phyloP scores from a whole-genome alignment of 2,113 vertebrate genomes.

The Rhinoderma darwinii region DNA sequence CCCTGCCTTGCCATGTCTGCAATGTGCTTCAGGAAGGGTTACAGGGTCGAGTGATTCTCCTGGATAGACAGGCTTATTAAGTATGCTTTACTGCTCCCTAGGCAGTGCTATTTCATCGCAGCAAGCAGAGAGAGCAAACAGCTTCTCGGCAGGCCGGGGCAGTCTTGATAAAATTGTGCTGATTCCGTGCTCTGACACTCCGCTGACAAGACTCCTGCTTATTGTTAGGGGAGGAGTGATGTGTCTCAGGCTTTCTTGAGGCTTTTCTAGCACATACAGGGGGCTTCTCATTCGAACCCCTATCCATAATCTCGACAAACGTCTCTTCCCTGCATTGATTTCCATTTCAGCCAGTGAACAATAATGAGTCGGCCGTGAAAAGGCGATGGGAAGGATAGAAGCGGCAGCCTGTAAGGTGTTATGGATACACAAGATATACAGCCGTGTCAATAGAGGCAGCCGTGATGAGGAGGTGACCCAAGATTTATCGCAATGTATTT shows the following conservation, averaged over 20 bases:
- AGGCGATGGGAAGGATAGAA: slow-evolving; percentile 22
- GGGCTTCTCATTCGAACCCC: slow-evolving; percentile 17
- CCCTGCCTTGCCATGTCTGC: background rate
- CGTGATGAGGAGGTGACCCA: slow-evolving; percentile 40
- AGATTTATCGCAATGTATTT: slow-evolving; percentile 56
- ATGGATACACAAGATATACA: slow-evolving; percentile 61
- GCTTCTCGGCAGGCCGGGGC: slow-evolving; percentile 31
- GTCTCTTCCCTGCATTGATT: slow-evolving; percentile 53
- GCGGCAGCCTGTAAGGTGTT: slow-evolving; percentile 43
- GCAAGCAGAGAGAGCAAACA: slow-evolving; percentile 37
- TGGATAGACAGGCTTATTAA: slow-evolving; percentile 57
- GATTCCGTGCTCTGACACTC: slow-evolving; percentile 54
- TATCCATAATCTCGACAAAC: slow-evolving; percentile 62
- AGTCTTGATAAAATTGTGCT: slow-evolving; percentile 63
- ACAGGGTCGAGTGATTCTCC: slow-evolving; percentile 23
- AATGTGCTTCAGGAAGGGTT: slow-evolving; percentile 17
- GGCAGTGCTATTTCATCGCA: slow-evolving; percentile 52
- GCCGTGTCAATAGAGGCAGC: slow-evolving; percentile 56
- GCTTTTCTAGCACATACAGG: slow-evolving; percentile 14
- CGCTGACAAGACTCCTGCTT: slow-evolving; percentile 59
- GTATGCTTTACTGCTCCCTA: slow-evolving; percentile 57
- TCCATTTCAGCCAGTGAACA: slow-evolving; percentile 39
- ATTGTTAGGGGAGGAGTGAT: slow-evolving; percentile 49
- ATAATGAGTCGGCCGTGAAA: slow-evolving; percentile 54
- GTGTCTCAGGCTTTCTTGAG: background rate